These are phyloP conservation scores for Gallinago media DNA, from an alignment of 2,113 vertebrate genomes.

Conservation along the genomic window DNA sequence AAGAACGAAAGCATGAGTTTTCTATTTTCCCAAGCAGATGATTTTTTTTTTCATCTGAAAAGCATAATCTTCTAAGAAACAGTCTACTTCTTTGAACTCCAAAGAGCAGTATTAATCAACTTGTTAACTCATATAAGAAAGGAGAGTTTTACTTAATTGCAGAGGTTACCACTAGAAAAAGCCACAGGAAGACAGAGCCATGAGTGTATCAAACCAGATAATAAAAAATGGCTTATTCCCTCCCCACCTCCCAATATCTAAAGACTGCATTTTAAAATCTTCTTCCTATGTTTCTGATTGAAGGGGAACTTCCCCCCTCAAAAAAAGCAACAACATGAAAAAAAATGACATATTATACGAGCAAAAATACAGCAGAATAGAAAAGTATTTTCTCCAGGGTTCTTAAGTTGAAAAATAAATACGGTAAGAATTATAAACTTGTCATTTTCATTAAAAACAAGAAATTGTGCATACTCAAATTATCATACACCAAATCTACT, in stretches of 20 bases:
- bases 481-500: background rate
- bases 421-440: background rate
- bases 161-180: background rate
- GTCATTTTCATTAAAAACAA: background rate
- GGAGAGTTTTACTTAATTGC: background rate
- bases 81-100: background rate
- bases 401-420: background rate
- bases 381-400: background rate
- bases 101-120: background rate
- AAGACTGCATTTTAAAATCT: background rate
- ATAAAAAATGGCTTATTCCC: background rate
- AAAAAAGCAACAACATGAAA: background rate
- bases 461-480: background rate
- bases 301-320: background rate
- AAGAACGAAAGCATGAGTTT: background rate
- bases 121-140: background rate
- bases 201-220: background rate
- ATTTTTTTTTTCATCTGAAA: background rate
- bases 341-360: background rate
- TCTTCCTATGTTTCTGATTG: background rate
- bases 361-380: background rate
- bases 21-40: background rate
- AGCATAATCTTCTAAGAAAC: background rate
- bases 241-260: background rate
- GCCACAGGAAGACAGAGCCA: background rate